Percentiles rank a stretch among this genome's conserved stretches.
Conservation (phyloP, 2,888 invertebrate species). For the Nesidiocoris tenuis region DNA sequence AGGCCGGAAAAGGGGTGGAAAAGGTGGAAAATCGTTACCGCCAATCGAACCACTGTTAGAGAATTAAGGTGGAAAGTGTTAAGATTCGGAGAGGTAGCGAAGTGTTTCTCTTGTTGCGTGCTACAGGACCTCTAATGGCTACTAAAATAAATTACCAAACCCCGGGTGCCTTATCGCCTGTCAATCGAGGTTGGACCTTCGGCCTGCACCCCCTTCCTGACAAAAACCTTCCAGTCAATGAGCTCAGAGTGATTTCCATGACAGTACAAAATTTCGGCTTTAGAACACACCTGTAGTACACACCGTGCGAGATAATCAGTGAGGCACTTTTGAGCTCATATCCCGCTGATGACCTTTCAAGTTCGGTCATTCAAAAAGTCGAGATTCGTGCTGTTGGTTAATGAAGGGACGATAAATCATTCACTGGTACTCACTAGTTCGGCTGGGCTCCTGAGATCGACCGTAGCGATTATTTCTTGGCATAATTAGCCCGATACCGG, state of each 20-base stretch:
- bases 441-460: too few relatives aligned
- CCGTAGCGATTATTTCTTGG: too few relatives aligned
- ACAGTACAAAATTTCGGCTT: constrained; percentile 18
- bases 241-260: constrained; percentile 6
- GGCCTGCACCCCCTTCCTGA: not conserved
- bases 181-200: constrained; percentile 26
- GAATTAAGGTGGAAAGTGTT: constrained; percentile 11
- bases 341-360: too few relatives aligned
- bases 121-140: constrained; percentile 41
- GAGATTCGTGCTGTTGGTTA: too few relatives aligned
- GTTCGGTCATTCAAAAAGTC: too few relatives aligned
- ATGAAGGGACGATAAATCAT: too few relatives aligned
- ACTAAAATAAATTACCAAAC: constrained; percentile 43
- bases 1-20: too few relatives aligned
- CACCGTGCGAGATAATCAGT: too few relatives aligned
- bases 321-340: too few relatives aligned
- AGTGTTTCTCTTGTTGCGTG: constrained; percentile 43
- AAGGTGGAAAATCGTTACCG: constrained; percentile 2
- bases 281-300: too few relatives aligned
- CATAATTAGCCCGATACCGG: too few relatives aligned
- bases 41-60: constrained; percentile 16
- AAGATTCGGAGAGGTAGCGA: not conserved
- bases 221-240: constrained; percentile 19
- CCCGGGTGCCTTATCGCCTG: constrained; percentile 37
- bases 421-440: too few relatives aligned